A percentile compares a stretch with the other conserved stretches of the same genome.
These are phyloP conservation scores for Cydia amplana DNA, from an alignment of 1,140 invertebrate genomes.

Conservation along the genomic window DNA sequence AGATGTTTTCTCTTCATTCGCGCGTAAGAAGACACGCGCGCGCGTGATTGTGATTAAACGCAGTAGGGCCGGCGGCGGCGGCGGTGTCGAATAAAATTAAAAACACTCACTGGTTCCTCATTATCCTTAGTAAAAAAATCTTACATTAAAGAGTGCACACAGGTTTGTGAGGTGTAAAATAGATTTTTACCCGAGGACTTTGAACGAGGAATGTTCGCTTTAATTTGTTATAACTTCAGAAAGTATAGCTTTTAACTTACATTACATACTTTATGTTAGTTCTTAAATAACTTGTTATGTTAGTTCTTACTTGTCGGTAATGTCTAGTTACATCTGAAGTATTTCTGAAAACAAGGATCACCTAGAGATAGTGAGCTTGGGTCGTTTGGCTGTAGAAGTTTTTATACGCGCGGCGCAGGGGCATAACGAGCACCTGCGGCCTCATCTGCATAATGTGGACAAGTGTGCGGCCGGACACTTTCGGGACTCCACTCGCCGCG, in stretches of 20 bases:
- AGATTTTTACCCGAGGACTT: conserved; percentile 1
- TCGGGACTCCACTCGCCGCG: conserved; percentile 32
- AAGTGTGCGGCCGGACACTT: conserved; percentile 61
- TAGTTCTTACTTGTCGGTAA: background rate
- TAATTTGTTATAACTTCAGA: too few species aligned
- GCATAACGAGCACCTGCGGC: conserved; percentile 71
- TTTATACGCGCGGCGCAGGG: conserved; percentile 59
- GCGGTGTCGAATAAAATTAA: conserved; percentile 59
- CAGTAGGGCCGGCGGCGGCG: conserved; percentile 51
- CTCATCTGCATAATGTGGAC: conserved; percentile 75
- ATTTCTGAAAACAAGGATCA: conserved; percentile 41
- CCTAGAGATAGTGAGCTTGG: conserved; percentile 64
- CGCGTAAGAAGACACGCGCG: conserved; percentile 38
- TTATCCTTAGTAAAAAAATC: conserved; percentile 43
- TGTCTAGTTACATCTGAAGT: background rate
- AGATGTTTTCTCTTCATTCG: conserved; percentile 56
- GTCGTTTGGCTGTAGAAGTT: conserved; percentile 69
- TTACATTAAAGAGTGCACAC: conserved; percentile 10
- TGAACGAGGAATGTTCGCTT: conserved; percentile 17
- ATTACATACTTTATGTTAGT: too few species aligned
- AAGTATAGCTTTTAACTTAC: too few species aligned
- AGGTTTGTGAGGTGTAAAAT: conserved; percentile 35
- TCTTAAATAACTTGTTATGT: too few species aligned
- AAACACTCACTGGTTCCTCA: conserved; percentile 59
- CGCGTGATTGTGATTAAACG: conserved; percentile 65